Conservation (phyloP, 2,797 vertebrate genomes). For the Manis javanica region DNA sequence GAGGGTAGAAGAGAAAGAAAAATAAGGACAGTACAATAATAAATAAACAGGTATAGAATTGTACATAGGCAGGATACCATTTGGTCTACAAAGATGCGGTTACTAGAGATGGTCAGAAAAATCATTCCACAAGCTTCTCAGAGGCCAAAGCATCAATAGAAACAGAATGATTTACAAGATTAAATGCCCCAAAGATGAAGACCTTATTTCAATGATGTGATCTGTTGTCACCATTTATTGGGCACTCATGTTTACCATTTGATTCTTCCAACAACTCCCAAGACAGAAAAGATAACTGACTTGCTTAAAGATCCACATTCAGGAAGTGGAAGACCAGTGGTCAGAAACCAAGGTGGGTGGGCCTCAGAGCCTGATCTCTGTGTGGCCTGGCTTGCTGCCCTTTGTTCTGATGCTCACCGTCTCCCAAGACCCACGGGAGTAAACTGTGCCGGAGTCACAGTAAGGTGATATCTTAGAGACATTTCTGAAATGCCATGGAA, state of each 20-base stretch:
- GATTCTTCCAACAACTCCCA: neutral
- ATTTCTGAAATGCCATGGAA: neutral
- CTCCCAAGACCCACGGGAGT: neutral
- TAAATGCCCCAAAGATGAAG: neutral
- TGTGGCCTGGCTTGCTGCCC: fast-evolving
- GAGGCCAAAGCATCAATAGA: neutral
- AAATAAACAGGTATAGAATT: neutral
- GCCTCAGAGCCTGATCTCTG: neutral
- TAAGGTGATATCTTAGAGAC: neutral
- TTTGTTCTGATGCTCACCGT: neutral
- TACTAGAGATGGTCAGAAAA: neutral
- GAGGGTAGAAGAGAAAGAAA: neutral
- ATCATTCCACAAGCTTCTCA: neutral
- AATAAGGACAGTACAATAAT: neutral
- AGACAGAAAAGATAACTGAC: neutral
- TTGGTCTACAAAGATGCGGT: neutral
- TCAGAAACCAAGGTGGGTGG: neutral
- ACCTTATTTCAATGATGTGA: neutral
- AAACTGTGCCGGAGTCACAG: neutral
- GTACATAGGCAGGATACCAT: neutral
- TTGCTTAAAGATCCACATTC: neutral
- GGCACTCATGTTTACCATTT: neutral
- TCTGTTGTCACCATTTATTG: neutral
- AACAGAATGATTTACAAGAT: neutral
- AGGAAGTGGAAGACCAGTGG: neutral